Evolutionary conservation across 2,113 vertebrate species (phyloP).

Genomic region (Megaleporinus macrocephalus): DNA sequence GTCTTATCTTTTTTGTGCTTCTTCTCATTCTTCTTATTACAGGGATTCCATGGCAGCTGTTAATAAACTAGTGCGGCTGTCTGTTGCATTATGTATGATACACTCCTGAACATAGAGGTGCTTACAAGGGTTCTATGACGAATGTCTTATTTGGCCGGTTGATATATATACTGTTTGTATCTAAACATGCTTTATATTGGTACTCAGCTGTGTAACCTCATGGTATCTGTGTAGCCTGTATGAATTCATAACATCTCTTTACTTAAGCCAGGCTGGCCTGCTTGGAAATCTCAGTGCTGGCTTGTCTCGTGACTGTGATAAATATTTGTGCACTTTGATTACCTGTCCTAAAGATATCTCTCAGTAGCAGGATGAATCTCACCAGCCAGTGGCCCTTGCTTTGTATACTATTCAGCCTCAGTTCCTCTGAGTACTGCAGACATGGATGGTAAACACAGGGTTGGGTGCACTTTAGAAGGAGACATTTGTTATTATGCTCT

Average conservation of each 20-base stretch:
- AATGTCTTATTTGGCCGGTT: no score
- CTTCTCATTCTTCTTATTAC: no score
- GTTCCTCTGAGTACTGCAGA: not conserved
- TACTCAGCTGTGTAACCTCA: not conserved
- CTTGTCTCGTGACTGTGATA: slow-evolving; percentile 30
- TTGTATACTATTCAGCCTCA: not conserved
- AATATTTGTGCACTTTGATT: slow-evolving; percentile 28
- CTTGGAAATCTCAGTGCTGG: not conserved
- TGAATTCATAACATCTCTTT: not conserved
- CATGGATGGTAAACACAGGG: not conserved
- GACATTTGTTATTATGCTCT: not conserved
- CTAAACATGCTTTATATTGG: not conserved
- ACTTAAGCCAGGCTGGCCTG: not conserved
- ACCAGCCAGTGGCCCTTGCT: slow-evolving; percentile 32
- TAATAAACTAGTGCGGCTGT: no score
- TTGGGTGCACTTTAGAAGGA: not conserved
- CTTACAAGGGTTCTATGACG: no score
- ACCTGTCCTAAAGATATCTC: slow-evolving; percentile 7
- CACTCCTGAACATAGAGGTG: no score
- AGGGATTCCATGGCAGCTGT: no score
- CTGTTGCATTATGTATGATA: no score
- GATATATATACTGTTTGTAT: not conserved
- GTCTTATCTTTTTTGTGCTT: no score
- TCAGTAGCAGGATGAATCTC: slow-evolving; percentile 19
- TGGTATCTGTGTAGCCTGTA: not conserved